phyloP scores from a whole-genome alignment of 92 coral and sea anemone genomes.

The Epizoanthus illoricatus region DNA sequence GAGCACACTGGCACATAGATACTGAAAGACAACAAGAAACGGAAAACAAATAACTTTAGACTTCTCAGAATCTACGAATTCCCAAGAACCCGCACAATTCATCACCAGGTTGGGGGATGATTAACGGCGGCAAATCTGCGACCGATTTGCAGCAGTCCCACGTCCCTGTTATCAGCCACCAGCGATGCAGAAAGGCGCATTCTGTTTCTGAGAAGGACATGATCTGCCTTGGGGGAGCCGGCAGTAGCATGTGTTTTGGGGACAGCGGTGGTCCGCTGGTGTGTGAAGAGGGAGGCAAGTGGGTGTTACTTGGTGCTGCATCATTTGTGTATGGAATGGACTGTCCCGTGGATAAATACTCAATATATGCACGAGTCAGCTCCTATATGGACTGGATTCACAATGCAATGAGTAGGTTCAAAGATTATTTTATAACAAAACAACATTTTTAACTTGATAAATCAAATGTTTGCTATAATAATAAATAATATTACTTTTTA shows the following conservation, averaged over 20 bases:
- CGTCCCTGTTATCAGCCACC: slow-evolving; percentile 12
- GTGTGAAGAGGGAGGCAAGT: slow-evolving; percentile 19
- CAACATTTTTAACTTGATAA: background rate
- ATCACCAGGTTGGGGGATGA: slow-evolving; percentile 27
- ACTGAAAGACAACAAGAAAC: too few species aligned
- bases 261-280: slow-evolving; percentile 38
- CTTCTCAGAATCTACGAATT: too few species aligned
- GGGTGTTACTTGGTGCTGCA: slow-evolving; percentile 33
- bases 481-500: too few species aligned
- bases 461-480: background rate
- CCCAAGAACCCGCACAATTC: background rate
- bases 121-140: background rate
- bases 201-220: slow-evolving; percentile 20
- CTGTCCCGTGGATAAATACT: slow-evolving; percentile 17
- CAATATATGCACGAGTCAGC: slow-evolving; percentile 35
- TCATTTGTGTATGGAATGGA: slow-evolving; percentile 31
- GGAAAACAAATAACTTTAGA: too few species aligned
- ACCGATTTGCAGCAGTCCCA: slow-evolving; percentile 21
- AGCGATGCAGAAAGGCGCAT: slow-evolving; percentile 18
- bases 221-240: slow-evolving; percentile 36
- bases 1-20: too few species aligned
- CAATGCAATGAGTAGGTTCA: slow-evolving; percentile 1
- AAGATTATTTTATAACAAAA: background rate
- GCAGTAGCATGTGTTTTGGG: slow-evolving; percentile 37
- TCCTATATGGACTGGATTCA: slow-evolving; percentile 33